These are phyloP conservation scores for Catharus bicknelli DNA, from an alignment of 2,113 vertebrate genomes.

Conservation along the genomic window DNA sequence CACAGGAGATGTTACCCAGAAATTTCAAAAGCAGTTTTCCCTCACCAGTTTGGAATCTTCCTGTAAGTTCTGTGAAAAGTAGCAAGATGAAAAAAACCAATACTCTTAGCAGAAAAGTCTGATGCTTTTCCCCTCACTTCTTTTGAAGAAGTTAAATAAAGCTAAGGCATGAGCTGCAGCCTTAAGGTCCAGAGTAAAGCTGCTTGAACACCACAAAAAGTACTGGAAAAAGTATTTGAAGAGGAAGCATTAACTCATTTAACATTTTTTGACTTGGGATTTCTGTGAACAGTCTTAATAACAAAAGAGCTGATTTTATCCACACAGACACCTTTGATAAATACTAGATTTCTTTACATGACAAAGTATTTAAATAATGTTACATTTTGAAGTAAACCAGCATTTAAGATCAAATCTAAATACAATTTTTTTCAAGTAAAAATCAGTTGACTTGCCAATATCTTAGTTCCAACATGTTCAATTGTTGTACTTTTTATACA, in stretches of 20 bases:
- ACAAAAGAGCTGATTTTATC: background rate
- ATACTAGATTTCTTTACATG: background rate
- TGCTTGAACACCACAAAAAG: background rate
- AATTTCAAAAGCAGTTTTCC: conserved; percentile 4
- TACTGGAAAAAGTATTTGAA: background rate
- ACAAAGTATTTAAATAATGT: background rate
- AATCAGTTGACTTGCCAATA: background rate
- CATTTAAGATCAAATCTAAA: background rate
- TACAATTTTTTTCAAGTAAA: background rate
- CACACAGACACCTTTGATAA: background rate
- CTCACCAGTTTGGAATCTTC: background rate
- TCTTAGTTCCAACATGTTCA: background rate
- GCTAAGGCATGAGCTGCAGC: background rate
- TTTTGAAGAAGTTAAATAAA: conserved; percentile 6
- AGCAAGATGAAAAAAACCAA: background rate
- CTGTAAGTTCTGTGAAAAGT: background rate
- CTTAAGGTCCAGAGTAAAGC: background rate
- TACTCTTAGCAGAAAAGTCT: background rate
- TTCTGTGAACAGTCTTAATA: background rate
- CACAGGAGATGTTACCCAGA: background rate
- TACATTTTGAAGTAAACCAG: background rate
- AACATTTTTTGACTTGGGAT: background rate
- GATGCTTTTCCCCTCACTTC: background rate
- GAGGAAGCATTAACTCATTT: background rate
- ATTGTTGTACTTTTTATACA: background rate